Conservation (phyloP, 2,797 vertebrate genomes). For the Chromobotia macracanthus region DNA sequence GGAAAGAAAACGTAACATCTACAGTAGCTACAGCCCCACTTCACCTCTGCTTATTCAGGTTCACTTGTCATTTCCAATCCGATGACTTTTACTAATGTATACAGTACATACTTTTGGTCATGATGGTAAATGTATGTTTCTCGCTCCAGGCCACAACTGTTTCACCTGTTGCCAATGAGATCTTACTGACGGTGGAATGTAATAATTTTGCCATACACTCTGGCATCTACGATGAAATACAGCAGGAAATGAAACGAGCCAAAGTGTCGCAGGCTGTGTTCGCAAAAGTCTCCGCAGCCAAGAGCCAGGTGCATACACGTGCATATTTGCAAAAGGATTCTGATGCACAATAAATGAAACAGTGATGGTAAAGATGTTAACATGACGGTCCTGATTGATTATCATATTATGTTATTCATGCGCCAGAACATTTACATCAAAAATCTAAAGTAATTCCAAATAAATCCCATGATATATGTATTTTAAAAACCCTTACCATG, state of each 20-base stretch:
- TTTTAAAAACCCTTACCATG: too few species aligned
- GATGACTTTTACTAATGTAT: background rate
- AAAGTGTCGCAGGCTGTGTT: constrained; percentile 99
- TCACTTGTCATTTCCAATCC: background rate
- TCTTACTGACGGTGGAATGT: constrained; percentile 91
- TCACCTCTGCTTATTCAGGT: constrained; percentile 74
- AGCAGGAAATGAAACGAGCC: constrained; percentile 99
- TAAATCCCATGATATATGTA: too few species aligned
- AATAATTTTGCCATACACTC: constrained; percentile 94
- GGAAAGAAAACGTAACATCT: constrained; percentile 95
- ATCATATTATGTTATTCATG: too few species aligned
- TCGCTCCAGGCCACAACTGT: constrained; percentile 85
- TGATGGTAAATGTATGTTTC: constrained; percentile 46
- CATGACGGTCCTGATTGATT: constrained; percentile 71
- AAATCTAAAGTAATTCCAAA: too few species aligned
- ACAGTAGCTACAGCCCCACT: constrained; percentile 88
- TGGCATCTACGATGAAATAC: constrained; percentile 97
- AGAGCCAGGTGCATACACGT: constrained; percentile 88
- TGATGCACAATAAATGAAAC: constrained; percentile 71
- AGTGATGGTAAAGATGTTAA: constrained; percentile 73
- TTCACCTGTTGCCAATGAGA: constrained; percentile 85
- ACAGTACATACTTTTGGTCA: background rate
- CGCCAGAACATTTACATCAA: too few species aligned
- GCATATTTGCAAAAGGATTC: constrained; percentile 66
- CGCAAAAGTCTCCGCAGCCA: constrained; percentile 98